Conservation (phyloP, 2,113 vertebrate species). For the Pedetes capensis region DNA sequence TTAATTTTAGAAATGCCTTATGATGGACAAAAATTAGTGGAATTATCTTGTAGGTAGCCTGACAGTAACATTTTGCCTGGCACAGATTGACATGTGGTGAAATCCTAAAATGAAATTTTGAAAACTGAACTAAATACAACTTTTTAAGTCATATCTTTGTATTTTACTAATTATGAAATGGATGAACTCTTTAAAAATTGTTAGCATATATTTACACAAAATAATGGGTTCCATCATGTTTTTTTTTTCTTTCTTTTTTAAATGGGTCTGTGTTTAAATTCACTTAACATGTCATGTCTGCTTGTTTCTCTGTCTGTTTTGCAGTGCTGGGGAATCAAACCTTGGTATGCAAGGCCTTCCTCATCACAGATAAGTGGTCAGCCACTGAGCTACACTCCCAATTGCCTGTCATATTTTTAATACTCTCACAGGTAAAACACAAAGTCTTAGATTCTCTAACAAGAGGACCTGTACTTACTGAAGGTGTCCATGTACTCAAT, state of each 20-base stretch:
- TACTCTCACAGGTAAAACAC: not conserved
- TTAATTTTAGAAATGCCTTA: not conserved
- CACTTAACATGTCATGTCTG: too few relatives aligned
- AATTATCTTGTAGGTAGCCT: not conserved
- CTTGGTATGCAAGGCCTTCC: too few relatives aligned
- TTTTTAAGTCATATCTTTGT: not conserved
- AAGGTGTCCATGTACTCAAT: not conserved
- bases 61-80: not conserved
- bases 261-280: too few relatives aligned
- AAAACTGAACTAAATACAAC: not conserved
- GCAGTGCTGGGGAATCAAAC: too few relatives aligned
- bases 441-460: not conserved
- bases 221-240: too few relatives aligned
- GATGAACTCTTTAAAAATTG: too few relatives aligned
- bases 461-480: not conserved
- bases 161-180: not conserved
- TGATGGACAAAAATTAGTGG: not conserved
- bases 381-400: not conserved
- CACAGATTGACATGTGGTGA: not conserved
- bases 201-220: too few relatives aligned
- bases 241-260: too few relatives aligned
- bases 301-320: too few relatives aligned
- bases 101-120: not conserved
- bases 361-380: too few relatives aligned
- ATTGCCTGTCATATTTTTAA: not conserved